Conservation (phyloP, 2,888 invertebrate species). For the Ectobius pallidus region DNA sequence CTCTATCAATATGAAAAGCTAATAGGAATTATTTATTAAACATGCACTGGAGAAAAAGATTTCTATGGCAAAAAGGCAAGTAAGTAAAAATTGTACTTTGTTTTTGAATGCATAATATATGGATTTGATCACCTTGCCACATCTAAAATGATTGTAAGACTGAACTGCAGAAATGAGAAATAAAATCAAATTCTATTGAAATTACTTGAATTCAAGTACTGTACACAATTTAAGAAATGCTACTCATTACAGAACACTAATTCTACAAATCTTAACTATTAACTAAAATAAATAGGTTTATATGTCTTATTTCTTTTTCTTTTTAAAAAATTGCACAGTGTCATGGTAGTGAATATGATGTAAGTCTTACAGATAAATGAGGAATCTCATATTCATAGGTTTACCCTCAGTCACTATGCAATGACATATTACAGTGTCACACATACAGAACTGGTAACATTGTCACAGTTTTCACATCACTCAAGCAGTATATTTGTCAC, state of each 20-base stretch:
- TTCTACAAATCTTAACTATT: background rate
- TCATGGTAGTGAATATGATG: slow-evolving; percentile 2
- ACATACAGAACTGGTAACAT: too few relatives aligned
- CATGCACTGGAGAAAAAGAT: background rate
- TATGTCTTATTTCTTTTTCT: too few relatives aligned
- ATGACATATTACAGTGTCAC: too few relatives aligned
- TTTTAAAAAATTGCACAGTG: slow-evolving; percentile 19
- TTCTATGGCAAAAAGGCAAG: background rate
- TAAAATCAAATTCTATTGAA: background rate
- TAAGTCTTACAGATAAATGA: background rate
- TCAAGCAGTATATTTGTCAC: too few relatives aligned
- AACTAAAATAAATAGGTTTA: too few relatives aligned
- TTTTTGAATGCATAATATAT: background rate
- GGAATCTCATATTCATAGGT: slow-evolving; percentile 1
- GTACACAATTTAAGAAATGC: background rate
- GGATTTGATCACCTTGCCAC: too few relatives aligned
- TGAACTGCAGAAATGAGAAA: too few relatives aligned
- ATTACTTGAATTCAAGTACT: slow-evolving; percentile 3
- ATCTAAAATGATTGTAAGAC: too few relatives aligned
- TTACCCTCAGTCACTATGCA: too few relatives aligned
- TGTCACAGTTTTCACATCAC: too few relatives aligned
- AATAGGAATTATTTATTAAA: too few relatives aligned
- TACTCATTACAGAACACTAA: background rate
- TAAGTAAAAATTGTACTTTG: slow-evolving; percentile 6
- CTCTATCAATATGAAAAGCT: too few relatives aligned